Percentiles rank a stretch among this genome's conserved stretches.
Conservation (phyloP, 1,140 invertebrate species). For the Pristionchus pacificus region DNA sequence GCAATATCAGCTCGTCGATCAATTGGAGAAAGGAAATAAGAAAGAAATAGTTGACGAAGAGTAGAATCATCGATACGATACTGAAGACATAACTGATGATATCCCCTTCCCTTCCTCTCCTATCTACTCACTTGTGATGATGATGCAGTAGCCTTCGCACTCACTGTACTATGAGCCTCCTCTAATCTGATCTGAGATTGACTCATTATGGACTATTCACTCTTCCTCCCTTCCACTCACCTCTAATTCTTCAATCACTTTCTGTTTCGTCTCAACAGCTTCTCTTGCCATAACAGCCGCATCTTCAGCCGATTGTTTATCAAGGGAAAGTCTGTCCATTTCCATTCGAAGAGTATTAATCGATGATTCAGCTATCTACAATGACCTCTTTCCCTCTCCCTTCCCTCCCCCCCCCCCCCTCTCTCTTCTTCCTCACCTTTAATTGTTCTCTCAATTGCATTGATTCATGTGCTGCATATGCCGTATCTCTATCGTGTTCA, state of each 20-base stretch:
- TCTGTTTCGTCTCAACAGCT: conserved; percentile 22
- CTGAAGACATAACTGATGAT: neutral
- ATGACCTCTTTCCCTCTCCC: no score
- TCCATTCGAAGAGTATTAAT: neutral
- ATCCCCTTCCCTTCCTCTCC: no score
- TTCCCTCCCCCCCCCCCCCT: no score
- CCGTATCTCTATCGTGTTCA: neutral
- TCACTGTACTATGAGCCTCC: neutral
- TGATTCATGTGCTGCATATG: neutral
- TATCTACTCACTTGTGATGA: neutral
- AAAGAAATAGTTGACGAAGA: conserved; percentile 30
- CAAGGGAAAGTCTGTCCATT: conserved; percentile 16
- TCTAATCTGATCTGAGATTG: neutral
- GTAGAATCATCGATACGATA: conserved; percentile 33
- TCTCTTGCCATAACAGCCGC: conserved; percentile 15
- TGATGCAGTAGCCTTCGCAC: neutral
- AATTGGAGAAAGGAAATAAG: conserved; percentile 27
- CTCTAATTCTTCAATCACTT: no score
- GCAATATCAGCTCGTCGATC: conserved; percentile 35
- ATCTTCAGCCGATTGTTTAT: conserved; percentile 29
- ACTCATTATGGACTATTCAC: no score
- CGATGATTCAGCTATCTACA: no score
- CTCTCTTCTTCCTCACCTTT: no score
- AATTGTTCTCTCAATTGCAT: neutral
- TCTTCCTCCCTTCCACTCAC: neutral